Percentiles rank a stretch among this genome's conserved stretches.
phyloP scores from a whole-genome alignment of 2,113 vertebrate species.

The Paedocypris sp. region DNA sequence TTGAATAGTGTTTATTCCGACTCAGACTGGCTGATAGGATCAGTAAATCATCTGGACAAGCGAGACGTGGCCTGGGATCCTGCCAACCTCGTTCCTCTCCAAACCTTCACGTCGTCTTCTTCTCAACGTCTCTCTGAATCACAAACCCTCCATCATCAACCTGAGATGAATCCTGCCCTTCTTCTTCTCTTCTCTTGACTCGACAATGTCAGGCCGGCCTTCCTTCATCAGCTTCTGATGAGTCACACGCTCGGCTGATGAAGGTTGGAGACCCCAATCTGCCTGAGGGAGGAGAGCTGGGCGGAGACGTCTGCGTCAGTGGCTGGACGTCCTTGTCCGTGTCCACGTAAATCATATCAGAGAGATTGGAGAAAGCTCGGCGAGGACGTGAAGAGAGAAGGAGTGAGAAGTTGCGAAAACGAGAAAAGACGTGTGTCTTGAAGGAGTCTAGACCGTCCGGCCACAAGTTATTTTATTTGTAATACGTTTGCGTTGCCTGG shows the following conservation, averaged over 20 bases:
- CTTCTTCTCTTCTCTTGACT: conserved; percentile 31
- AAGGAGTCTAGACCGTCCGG: too few species aligned
- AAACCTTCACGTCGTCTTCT: too few species aligned
- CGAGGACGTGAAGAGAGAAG: background rate
- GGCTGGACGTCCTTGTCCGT: conserved; percentile 65
- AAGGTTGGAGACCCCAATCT: conserved; percentile 63
- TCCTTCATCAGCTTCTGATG: conserved; percentile 55
- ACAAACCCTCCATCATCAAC: too few species aligned
- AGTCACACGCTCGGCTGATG: conserved; percentile 52
- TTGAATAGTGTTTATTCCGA: conserved; percentile 58
- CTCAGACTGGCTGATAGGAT: conserved; percentile 55
- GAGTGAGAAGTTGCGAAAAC: background rate
- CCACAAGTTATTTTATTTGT: too few species aligned
- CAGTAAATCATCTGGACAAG: conserved; percentile 55
- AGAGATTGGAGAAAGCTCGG: background rate
- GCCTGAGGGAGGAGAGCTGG: conserved; percentile 52
- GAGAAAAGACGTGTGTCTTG: background rate
- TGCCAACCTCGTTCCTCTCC: conserved; percentile 13
- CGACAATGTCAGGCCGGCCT: conserved; percentile 59
- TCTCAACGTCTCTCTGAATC: too few species aligned
- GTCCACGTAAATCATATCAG: conserved; percentile 58
- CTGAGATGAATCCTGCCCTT: conserved; percentile 32
- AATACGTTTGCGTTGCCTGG: too few species aligned
- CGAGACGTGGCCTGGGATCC: conserved; percentile 43
- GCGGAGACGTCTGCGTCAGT: conserved; percentile 51